phyloP scores from a whole-genome alignment of 2,888 invertebrate species.

The Halictus quadricinctus region DNA sequence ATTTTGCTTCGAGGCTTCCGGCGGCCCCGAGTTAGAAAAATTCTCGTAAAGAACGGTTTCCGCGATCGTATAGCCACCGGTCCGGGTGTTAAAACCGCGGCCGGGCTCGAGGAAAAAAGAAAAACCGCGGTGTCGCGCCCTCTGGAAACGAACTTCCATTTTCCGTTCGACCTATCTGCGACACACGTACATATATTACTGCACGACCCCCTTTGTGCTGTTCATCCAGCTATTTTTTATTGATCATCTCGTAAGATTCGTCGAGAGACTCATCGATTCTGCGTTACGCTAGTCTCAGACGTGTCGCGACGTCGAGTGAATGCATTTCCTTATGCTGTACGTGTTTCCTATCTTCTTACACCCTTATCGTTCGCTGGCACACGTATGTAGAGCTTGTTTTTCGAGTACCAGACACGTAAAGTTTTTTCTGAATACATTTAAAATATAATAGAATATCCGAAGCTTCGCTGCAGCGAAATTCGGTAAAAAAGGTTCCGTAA shows the following conservation, averaged over 20 bases:
- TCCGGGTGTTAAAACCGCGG: not conserved
- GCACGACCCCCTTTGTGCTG: not conserved
- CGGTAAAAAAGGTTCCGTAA: no score
- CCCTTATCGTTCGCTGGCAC: not conserved
- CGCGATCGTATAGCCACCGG: constrained; percentile 2
- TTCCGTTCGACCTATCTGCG: not conserved
- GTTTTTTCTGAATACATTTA: not conserved
- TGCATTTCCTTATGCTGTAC: not conserved
- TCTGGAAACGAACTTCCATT: not conserved
- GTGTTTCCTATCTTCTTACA: not conserved
- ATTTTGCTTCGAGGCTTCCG: constrained; percentile 52
- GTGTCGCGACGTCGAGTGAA: not conserved
- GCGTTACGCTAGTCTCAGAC: not conserved
- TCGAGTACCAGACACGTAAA: not conserved
- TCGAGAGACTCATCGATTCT: constrained; percentile 2
- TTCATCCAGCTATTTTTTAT: constrained; percentile 7
- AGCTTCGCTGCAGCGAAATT: no score
- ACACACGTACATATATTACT: not conserved
- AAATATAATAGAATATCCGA: not conserved
- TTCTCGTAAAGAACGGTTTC: constrained; percentile 31
- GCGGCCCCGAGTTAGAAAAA: constrained; percentile 44
- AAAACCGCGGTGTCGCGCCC: not conserved
- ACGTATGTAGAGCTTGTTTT: not conserved
- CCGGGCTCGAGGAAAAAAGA: not conserved
- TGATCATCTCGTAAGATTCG: constrained; percentile 14